phyloP scores from a whole-genome alignment of 2,113 vertebrate genomes.

The Dicrurus megarhynchus region DNA sequence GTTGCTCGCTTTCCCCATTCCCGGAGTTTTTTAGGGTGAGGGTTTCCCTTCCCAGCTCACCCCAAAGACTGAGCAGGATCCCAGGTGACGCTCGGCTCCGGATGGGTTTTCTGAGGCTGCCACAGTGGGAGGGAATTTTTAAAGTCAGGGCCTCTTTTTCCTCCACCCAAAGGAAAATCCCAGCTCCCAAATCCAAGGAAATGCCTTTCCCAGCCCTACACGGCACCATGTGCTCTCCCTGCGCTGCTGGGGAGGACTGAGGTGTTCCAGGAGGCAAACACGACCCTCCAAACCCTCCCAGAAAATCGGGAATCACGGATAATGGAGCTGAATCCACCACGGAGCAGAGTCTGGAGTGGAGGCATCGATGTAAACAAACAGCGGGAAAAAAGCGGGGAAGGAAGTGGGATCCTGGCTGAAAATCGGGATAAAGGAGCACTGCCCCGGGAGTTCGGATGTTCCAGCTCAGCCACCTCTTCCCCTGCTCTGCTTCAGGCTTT shows the following conservation, averaged over 20 bases:
- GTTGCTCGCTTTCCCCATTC: not conserved
- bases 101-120: not conserved
- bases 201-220: not conserved
- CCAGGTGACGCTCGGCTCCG: not conserved
- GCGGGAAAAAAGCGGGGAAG: not conserved
- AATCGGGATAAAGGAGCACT: not conserved
- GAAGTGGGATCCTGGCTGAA: not conserved
- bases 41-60: not conserved
- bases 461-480: not conserved
- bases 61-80: not conserved
- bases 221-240: not conserved
- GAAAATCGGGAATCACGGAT: fast-evolving
- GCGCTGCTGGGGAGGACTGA: not conserved
- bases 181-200: not conserved
- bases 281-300: fast-evolving
- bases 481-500: not conserved
- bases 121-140: not conserved
- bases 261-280: not conserved
- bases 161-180: not conserved
- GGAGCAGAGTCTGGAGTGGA: not conserved
- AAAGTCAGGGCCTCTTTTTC: not conserved
- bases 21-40: not conserved
- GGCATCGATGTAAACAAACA: not conserved
- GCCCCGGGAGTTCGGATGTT: not conserved
- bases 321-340: not conserved